Conservation (phyloP, 2,888 invertebrate genomes). For the Spisula solida region DNA sequence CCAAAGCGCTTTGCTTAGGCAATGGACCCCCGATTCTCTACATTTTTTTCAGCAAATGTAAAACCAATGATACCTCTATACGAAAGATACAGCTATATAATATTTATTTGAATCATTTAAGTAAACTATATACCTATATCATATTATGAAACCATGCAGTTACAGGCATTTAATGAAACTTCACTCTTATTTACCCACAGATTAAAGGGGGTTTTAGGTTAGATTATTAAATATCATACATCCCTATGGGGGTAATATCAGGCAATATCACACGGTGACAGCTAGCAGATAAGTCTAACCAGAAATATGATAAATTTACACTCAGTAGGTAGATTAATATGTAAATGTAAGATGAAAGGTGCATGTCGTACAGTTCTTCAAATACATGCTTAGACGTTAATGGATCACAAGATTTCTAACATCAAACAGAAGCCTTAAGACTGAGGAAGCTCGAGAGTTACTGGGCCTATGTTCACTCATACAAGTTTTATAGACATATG, state of each 20-base stretch:
- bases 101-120: too few relatives aligned
- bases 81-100: too few relatives aligned
- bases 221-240: conserved; percentile 18
- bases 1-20: too few relatives aligned
- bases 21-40: too few relatives aligned
- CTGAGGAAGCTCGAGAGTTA: not conserved
- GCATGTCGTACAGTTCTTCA: not conserved
- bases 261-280: not conserved
- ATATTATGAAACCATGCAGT: not conserved
- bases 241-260: not conserved
- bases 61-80: too few relatives aligned
- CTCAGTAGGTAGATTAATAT: not conserved
- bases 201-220: not conserved
- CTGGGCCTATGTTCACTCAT: not conserved
- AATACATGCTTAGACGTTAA: not conserved
- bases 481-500: not conserved
- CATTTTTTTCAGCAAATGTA: too few relatives aligned
- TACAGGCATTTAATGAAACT: not conserved
- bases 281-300: not conserved
- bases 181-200: not conserved
- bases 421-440: not conserved
- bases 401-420: not conserved
- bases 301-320: not conserved
- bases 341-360: not conserved
- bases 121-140: not conserved